These are phyloP conservation scores for Ranitomeya imitator DNA, from an alignment of 2,113 vertebrate genomes.

Conservation along the genomic window DNA sequence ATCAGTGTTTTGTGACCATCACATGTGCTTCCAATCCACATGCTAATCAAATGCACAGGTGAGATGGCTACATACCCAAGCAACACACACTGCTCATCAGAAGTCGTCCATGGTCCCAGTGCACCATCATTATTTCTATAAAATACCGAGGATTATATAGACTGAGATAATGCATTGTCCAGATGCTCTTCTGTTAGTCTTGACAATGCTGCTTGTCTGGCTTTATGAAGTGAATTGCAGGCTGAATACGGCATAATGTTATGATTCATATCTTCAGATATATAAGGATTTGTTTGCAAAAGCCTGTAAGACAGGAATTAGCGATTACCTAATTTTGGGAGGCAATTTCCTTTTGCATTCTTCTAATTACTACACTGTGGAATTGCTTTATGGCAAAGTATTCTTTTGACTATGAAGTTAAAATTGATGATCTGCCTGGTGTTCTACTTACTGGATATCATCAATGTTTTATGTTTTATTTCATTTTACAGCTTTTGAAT, in stretches of 20 bases:
- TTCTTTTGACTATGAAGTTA: not conserved
- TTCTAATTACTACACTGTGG: not conserved
- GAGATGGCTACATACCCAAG: constrained; percentile 22
- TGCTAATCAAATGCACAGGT: constrained; percentile 45
- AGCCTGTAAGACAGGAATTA: not conserved
- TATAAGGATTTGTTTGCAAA: not conserved
- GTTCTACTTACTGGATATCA: not conserved
- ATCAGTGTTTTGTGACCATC: constrained; percentile 43
- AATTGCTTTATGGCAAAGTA: not conserved
- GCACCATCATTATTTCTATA: constrained; percentile 38
- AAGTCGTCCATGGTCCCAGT: not conserved
- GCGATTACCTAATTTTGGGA: not conserved
- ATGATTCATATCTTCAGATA: not conserved
- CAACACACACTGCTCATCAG: constrained; percentile 45
- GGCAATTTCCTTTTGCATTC: not conserved
- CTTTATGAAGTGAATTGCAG: not conserved
- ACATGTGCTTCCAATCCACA: constrained; percentile 45
- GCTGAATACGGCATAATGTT: not conserved
- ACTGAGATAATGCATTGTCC: constrained; percentile 30
- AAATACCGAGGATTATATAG: constrained; percentile 38
- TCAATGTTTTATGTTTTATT: not conserved
- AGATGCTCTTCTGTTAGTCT: constrained; percentile 7
- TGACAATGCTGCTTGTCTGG: not conserved
- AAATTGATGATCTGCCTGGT: not conserved
- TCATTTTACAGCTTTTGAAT: not conserved